These are phyloP conservation scores for Ferdinandea cuprea DNA, from an alignment of 2,888 invertebrate genomes.

Conservation along the genomic window DNA sequence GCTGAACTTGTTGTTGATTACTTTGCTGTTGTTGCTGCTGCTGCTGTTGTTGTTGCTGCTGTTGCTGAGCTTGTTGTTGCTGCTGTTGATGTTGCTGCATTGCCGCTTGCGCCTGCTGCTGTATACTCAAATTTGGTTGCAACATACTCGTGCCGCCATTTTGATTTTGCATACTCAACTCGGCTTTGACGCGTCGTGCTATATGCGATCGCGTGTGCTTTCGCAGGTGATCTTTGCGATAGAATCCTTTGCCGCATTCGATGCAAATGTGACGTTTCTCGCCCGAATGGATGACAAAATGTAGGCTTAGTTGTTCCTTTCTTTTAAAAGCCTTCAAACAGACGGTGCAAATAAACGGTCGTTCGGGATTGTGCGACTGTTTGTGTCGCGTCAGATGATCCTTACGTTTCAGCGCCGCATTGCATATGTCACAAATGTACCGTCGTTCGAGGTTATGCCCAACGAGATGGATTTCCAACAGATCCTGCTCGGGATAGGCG, in stretches of 20 bases:
- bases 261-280: slow-evolving; percentile 92
- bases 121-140: slow-evolving; percentile 80
- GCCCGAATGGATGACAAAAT: slow-evolving; percentile 95
- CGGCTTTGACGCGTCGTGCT: slow-evolving; percentile 92
- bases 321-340: slow-evolving; percentile 94
- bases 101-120: slow-evolving; percentile 79
- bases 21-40: slow-evolving; percentile 75
- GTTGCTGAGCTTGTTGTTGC: slow-evolving; percentile 75
- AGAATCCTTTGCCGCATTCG: slow-evolving; percentile 94
- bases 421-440: slow-evolving; percentile 95
- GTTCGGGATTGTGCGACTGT: slow-evolving; percentile 93
- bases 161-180: slow-evolving; percentile 82
- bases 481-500: slow-evolving; percentile 92
- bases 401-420: slow-evolving; percentile 93
- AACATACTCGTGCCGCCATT: slow-evolving; percentile 81
- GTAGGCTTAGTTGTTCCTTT: slow-evolving; percentile 93
- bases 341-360: slow-evolving; percentile 93
- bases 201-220: slow-evolving; percentile 94
- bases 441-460: slow-evolving; percentile 93
- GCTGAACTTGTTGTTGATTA: slow-evolving; percentile 79
- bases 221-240: slow-evolving; percentile 92
- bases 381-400: slow-evolving; percentile 94
- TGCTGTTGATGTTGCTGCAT: slow-evolving; percentile 79
- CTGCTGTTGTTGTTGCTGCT: slow-evolving; percentile 72
- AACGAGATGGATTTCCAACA: slow-evolving; percentile 91